Base-by-base conservation (phyloP, 1,140 invertebrate genomes). In the Gerris buenoi region DNA sequence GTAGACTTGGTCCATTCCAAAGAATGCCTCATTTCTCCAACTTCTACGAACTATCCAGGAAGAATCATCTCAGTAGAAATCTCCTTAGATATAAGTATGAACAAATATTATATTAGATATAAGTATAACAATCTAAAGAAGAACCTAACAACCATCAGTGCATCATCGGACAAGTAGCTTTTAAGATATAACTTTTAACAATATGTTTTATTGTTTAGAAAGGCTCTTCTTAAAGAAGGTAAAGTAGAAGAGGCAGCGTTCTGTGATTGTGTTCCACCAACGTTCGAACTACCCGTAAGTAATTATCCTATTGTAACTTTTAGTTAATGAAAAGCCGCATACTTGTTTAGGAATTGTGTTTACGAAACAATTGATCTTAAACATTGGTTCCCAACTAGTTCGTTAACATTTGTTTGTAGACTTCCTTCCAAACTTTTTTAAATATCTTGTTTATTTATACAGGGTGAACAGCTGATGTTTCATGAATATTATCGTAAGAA, bases 31-130 rank as follows among this genome's bases (percentile, higher is more conserved):
- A 83, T 73, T 85, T 84, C 70, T 80, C 81, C 2, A 85, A 84
- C 68, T 82, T 83, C 71, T 80, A 82, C 68, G 83, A 85, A 70
- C 73, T 85, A 25, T 84, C 83, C 1, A 75, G 82, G 13, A 85
- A 85, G 71, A 83, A 85, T 72, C 75, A 82, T 25, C 80, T 85
- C 69, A 79, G 79, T 56, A 80, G 84, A 67, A 85, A 85, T 71
- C 76, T 85, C 29, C 83, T 82, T 67, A 73, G 81, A 66, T 82
- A 78, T 63, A 77, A 75, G 70, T 75, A 73, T 23, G n/a, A 28
- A 28, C 3, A n/a, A n/a, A 29, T 18, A 66, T 5, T n/a, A n/a
- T n/a, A n/a, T n/a, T n/a, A n/a, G n/a, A n/a, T n/a, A n/a, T n/a
- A n/a, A n/a, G n/a, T n/a, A n/a, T n/a, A n/a, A n/a, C n/a, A n/a